Evolutionary conservation across 2,888 invertebrate genomes (phyloP).

Genomic region (Resseliella maxima): DNA sequence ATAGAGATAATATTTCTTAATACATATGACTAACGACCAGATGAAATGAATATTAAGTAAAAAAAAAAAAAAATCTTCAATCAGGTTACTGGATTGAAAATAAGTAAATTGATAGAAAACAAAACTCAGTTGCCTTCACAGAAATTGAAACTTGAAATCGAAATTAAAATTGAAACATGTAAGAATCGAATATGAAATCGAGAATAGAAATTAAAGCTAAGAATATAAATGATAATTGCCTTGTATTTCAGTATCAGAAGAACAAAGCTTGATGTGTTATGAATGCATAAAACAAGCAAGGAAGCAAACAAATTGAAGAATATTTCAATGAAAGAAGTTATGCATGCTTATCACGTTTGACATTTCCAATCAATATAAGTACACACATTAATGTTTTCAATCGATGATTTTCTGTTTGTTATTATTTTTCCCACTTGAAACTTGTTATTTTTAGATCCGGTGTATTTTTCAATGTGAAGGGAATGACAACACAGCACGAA

Average conservation of each 20-base stretch:
- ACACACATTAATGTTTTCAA: constrained; percentile 17
- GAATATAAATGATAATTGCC: neutral
- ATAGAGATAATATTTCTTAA: too few relatives aligned
- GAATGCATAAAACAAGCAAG: neutral
- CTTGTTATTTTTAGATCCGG: neutral
- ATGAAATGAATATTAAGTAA: too few relatives aligned
- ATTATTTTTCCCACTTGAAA: neutral
- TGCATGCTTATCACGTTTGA: constrained; percentile 8
- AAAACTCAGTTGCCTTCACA: too few relatives aligned
- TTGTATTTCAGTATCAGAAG: neutral
- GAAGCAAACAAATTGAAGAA: neutral
- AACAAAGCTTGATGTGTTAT: neutral
- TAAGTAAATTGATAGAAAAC: too few relatives aligned
- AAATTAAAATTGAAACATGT: too few relatives aligned
- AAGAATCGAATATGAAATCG: neutral
- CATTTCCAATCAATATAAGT: neutral
- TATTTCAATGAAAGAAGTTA: neutral
- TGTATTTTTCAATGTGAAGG: neutral
- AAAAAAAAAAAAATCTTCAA: constrained; percentile 9
- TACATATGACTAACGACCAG: too few relatives aligned
- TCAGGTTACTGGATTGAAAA: too few relatives aligned
- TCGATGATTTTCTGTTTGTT: neutral
- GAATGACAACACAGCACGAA: neutral
- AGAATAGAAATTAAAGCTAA: neutral
- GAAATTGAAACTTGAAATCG: too few relatives aligned